A percentile compares a stretch with the other conserved stretches of the same genome.
phyloP scores from a whole-genome alignment of 2,113 vertebrate genomes.

The Nothoprocta pentlandii region DNA sequence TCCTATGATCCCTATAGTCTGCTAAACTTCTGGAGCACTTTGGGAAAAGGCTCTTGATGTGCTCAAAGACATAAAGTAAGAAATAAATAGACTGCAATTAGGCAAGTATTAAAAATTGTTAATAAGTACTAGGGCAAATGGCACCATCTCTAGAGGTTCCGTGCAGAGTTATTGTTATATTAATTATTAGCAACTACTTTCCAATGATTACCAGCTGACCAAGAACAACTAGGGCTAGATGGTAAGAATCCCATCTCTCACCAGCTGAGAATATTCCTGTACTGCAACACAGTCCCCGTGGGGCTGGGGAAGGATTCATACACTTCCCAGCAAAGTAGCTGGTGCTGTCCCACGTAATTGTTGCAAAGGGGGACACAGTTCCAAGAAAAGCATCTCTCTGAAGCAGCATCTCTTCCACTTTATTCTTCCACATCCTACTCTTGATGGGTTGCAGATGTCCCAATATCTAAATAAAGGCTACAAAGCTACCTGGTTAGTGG shows the following conservation, averaged over 20 bases:
- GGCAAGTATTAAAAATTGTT: neutral
- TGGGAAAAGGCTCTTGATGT: neutral
- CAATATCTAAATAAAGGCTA: neutral
- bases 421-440: neutral
- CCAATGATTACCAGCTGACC: neutral
- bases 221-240: neutral
- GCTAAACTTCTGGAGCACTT: neutral
- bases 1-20: neutral
- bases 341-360: neutral
- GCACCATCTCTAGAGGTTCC: neutral
- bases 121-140: neutral
- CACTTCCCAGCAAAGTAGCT: rapidly evolving
- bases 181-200: neutral
- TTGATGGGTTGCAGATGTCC: neutral
- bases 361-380: neutral
- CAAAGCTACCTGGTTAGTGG: neutral
- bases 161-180: neutral
- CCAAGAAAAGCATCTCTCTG: neutral
- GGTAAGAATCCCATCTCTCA: neutral
- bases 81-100: neutral
- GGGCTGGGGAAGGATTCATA: neutral
- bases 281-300: neutral
- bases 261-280: neutral
- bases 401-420: neutral
- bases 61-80: neutral